Conservation (phyloP, 2,888 invertebrate species). For the Caenorhabditis afra region DNA sequence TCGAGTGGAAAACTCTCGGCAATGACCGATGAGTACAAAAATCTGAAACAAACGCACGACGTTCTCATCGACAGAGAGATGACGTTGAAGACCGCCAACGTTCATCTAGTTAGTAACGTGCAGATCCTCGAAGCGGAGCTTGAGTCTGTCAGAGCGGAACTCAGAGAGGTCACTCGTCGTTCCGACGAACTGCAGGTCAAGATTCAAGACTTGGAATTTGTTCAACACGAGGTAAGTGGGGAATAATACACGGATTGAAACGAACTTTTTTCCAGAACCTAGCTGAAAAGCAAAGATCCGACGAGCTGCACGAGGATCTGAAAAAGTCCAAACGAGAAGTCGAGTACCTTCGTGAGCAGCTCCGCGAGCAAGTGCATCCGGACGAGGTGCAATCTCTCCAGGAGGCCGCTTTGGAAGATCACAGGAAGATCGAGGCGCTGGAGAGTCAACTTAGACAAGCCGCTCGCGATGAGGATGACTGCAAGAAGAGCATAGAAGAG, state of each 20-base stretch:
- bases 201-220: background rate
- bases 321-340: conserved; percentile 42
- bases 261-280: conserved; percentile 5
- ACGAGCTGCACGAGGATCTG: conserved; percentile 34
- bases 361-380: background rate
- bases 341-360: conserved; percentile 33
- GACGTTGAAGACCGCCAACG: conserved; percentile 16
- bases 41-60: conserved; percentile 26
- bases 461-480: background rate
- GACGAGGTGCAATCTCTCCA: background rate
- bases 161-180: background rate
- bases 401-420: background rate
- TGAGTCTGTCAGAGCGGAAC: background rate
- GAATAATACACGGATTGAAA: too few relatives aligned
- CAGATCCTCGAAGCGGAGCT: conserved; percentile 6
- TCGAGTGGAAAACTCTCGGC: conserved; percentile 29
- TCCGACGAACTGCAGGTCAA: background rate
- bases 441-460: background rate
- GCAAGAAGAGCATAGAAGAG: conserved; percentile 5
- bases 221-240: conserved; percentile 17
- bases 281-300: conserved; percentile 10
- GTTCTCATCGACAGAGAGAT: conserved; percentile 37
- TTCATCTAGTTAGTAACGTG: background rate
- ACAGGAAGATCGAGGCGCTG: background rate
- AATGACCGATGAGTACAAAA: conserved; percentile 23